These are phyloP conservation scores for Siniperca scherzeri DNA, from an alignment of 2,797 vertebrate species.

Conservation along the genomic window DNA sequence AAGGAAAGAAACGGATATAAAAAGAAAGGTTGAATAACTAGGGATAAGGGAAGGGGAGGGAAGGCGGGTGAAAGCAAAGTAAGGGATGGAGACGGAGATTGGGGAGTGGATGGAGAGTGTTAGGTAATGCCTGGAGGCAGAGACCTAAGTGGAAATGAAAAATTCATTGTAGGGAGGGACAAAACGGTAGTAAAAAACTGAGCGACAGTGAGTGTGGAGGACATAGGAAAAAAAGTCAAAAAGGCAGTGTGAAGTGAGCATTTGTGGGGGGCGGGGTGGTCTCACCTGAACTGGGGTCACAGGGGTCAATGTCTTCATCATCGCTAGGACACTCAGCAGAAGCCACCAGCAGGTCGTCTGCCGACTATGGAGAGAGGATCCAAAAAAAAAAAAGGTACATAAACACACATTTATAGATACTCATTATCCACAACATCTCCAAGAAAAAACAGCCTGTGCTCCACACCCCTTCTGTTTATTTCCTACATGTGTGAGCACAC, in stretches of 20 bases:
- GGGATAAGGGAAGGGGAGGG: constrained; percentile 8
- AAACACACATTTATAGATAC: not conserved
- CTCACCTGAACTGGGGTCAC: constrained; percentile 99
- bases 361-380: constrained; percentile 79
- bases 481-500: constrained; percentile 62
- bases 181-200: constrained; percentile 6
- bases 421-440: constrained; percentile 11
- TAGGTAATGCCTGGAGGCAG: constrained; percentile 53
- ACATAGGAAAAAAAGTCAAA: not conserved
- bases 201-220: not conserved
- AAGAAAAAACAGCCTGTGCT: constrained; percentile 7
- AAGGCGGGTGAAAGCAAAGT: not conserved
- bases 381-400: constrained; percentile 1
- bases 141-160: constrained; percentile 69
- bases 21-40: constrained; percentile 13
- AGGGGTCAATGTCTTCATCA: constrained; percentile 98
- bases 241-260: constrained; percentile 11
- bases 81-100: constrained; percentile 23
- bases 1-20: not conserved
- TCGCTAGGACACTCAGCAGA: constrained; percentile 98
- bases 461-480: constrained; percentile 61
- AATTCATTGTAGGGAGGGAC: constrained; percentile 58
- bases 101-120: constrained; percentile 40
- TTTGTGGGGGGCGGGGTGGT: not conserved
- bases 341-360: constrained; percentile 97